A percentile compares a stretch with the other conserved stretches of the same genome.
These are phyloP conservation scores for Amphipyra berbera DNA, from an alignment of 2,888 invertebrate genomes.

Conservation along the genomic window DNA sequence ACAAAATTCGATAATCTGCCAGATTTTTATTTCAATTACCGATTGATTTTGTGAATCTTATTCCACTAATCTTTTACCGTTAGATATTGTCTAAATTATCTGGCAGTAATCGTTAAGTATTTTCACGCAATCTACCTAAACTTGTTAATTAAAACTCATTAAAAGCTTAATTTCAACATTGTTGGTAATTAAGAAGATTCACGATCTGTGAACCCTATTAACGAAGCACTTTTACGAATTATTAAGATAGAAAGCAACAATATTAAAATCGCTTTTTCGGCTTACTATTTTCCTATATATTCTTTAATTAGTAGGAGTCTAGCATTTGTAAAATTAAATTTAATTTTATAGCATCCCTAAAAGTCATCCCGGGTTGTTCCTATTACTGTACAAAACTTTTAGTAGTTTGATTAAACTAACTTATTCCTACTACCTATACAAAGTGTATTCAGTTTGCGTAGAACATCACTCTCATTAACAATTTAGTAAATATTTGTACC, in stretches of 20 bases:
- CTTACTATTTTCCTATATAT: conserved; percentile 37
- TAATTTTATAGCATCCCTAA: background rate
- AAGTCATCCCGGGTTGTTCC: background rate
- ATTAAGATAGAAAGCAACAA: conserved; percentile 78
- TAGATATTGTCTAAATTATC: conserved; percentile 65
- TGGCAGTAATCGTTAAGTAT: conserved; percentile 73
- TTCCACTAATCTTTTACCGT: conserved; percentile 41
- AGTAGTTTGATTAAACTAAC: conserved; percentile 7
- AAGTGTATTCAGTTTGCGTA: conserved; percentile 23
- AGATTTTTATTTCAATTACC: background rate
- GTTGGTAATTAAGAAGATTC: conserved; percentile 88
- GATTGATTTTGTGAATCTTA: conserved; percentile 14
- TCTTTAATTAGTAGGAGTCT: conserved; percentile 35
- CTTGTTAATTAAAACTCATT: conserved; percentile 88
- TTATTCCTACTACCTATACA: background rate
- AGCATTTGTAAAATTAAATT: conserved; percentile 11
- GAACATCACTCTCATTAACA: conserved; percentile 8
- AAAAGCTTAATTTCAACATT: conserved; percentile 87
- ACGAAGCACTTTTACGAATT: conserved; percentile 78
- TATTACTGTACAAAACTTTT: conserved; percentile 7
- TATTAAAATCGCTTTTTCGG: conserved; percentile 71
- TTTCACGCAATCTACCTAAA: conserved; percentile 80
- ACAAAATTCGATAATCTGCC: background rate
- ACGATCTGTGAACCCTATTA: conserved; percentile 84
- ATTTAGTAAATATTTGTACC: conserved; percentile 21